Evolutionary conservation across 2,888 invertebrate species (phyloP).

Genomic region (Pilophorus perplexus): DNA sequence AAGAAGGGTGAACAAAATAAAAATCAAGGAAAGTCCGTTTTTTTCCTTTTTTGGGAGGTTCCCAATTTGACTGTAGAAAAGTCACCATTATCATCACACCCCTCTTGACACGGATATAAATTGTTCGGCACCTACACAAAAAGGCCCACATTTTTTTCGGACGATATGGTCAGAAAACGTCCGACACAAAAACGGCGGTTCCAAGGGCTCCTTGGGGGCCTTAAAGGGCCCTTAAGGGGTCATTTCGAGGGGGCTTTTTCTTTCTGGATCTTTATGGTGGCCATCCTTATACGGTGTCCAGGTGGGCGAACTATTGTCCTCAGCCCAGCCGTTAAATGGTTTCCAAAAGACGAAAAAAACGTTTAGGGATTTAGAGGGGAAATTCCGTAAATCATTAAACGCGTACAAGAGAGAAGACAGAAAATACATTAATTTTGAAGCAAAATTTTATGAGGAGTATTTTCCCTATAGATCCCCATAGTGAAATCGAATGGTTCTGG

Average conservation of each 20-base stretch:
- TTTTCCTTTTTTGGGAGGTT: no score
- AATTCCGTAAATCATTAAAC: no score
- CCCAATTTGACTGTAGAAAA: conserved; percentile 22
- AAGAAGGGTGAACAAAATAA: no score
- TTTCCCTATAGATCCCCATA: no score
- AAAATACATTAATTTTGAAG: no score
- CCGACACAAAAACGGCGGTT: conserved; percentile 12
- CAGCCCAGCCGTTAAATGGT: conserved; percentile 22
- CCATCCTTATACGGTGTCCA: conserved; percentile 4
- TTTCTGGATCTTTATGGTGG: no score
- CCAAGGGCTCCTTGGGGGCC: conserved; percentile 12
- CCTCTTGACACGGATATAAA: conserved; percentile 32
- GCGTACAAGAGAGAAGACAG: no score
- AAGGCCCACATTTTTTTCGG: conserved; percentile 1
- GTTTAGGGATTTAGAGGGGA: neutral
- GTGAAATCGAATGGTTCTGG: no score
- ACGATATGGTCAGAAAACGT: conserved; percentile 30
- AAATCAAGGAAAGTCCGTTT: neutral
- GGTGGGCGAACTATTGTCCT: conserved; percentile 19
- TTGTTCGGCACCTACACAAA: conserved; percentile 16
- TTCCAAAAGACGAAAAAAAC: conserved; percentile 22
- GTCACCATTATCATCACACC: conserved; percentile 24
- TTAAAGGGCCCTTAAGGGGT: conserved; percentile 28
- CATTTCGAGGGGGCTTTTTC: conserved; percentile 18
- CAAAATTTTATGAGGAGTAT: no score